Percentiles rank a stretch among this genome's conserved stretches.
Evolutionary conservation across 2,797 vertebrate species (phyloP).

Genomic region (Mormyrus hasselquistii): DNA sequence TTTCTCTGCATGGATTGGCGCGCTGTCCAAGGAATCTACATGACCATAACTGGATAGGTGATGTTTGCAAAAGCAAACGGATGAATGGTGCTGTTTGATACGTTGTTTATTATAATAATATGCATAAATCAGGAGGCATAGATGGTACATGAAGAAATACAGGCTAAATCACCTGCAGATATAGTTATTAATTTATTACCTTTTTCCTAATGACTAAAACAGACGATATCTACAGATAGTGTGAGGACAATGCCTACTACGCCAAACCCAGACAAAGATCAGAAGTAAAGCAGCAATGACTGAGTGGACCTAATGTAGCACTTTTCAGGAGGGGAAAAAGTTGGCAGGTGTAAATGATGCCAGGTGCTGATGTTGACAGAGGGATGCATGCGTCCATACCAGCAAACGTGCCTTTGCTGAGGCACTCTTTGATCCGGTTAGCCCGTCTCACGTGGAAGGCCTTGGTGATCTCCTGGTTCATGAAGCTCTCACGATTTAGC

Average conservation of each 20-base stretch:
- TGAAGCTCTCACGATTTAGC: slow-evolving; percentile 66
- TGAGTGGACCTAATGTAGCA: neutral
- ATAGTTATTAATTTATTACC: neutral
- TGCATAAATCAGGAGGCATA: neutral
- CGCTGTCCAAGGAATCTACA: neutral
- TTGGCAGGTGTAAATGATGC: neutral
- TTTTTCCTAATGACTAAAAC: neutral
- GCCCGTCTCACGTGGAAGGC: slow-evolving; percentile 63
- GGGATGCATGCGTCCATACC: slow-evolving; percentile 32
- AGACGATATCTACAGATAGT: neutral
- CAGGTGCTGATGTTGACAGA: neutral
- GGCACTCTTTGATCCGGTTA: slow-evolving; percentile 64
- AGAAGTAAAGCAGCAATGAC: neutral
- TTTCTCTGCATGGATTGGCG: neutral
- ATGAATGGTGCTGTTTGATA: neutral
- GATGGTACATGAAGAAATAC: neutral
- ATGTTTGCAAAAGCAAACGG: neutral
- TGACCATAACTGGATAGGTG: neutral
- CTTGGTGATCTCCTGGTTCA: slow-evolving; percentile 69
- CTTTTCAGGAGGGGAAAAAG: neutral
- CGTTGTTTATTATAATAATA: neutral
- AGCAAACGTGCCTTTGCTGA: slow-evolving; percentile 55
- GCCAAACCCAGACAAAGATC: neutral
- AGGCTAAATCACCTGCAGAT: neutral
- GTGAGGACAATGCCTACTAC: neutral